Evolutionary conservation across 92 coral and sea anemone species (phyloP), one percentile per base, ranked within the genome.

Genomic region (Palythoa grandiflora): DNA sequence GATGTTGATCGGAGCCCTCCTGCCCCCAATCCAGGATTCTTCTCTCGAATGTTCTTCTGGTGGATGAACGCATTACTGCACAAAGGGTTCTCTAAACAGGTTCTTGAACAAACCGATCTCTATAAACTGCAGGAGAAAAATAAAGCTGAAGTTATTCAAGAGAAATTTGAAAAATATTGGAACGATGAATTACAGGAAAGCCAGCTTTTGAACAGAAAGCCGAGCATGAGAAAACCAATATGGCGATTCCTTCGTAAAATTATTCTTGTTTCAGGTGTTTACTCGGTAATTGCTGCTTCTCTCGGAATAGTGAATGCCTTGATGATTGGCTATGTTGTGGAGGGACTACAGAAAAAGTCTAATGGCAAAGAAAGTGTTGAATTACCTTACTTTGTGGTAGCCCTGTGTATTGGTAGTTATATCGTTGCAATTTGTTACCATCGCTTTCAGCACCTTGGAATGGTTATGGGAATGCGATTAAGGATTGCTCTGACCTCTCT

Each of bases 381-480:
- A 40, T 47, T 74, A 47, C 78, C 78, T 40, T 74, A 74, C 19
- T 1, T 74, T 6, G 78, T 74, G 44, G 5, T 74, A 17, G 78
- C 78, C 20, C 78, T 74, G 3, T 74, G 78, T 39, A 17, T 74
- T n/a, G 78, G 78, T 16, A 74, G 19, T 13, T 74, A 38, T 16
- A 40, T 47, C 1, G 55, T n/a, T 9, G 78, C 78, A 11, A 40
- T 74, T 13, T 5, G 20, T 47, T 74, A 38, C 28, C 78, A 74
- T 40, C 78, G 78, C 8, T 40, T 74, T 74, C 55, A 38, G 57
- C 54, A 38, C 21, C 78, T 39, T 74, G 53, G 54, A 1, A n/a
- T 38, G 78, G 78, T 40, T 1, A 74, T 74, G 78, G 78, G 78
- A n/a, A 74, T 74, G 78, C 78, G 78, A n/a, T 9, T 74, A 28